A percentile compares a stretch with the other conserved stretches of the same genome.
phyloP scores from a whole-genome alignment of 2,113 vertebrate genomes.

The Alaudala cheleensis region DNA sequence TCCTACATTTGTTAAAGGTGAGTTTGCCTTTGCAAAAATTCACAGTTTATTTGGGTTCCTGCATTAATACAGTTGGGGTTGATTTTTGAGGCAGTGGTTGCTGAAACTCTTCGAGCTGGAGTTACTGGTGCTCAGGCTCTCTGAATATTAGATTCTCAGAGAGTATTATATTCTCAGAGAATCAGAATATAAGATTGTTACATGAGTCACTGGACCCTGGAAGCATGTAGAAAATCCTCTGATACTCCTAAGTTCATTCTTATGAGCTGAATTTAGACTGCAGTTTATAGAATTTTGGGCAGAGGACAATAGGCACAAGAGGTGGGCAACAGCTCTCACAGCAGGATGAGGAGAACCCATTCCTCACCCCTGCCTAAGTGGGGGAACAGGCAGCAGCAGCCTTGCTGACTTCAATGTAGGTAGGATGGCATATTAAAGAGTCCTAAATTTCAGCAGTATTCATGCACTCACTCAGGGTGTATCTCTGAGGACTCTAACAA shows the following conservation, averaged over 20 bases:
- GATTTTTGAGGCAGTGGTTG: background rate
- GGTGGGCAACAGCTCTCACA: background rate
- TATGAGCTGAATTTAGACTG: background rate
- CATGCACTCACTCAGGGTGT: fast-evolving
- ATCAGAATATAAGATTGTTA: background rate
- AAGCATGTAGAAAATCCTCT: background rate
- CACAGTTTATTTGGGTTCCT: background rate
- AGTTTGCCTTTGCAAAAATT: background rate
- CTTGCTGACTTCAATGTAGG: background rate
- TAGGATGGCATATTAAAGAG: background rate
- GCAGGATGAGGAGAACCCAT: background rate
- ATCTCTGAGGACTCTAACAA: background rate
- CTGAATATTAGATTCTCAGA: background rate
- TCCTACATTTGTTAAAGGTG: background rate
- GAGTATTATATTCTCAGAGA: background rate
- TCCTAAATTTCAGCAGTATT: background rate
- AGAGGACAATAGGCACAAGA: background rate
- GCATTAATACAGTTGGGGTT: background rate
- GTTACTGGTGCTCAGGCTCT: background rate
- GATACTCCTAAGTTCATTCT: background rate
- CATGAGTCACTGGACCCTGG: background rate
- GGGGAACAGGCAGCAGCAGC: background rate
- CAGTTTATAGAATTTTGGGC: background rate
- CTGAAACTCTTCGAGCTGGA: background rate
- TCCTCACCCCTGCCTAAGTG: background rate